phyloP scores from a whole-genome alignment of 64 coral and sea anemone genomes.

The Stichodactyla helianthus region DNA sequence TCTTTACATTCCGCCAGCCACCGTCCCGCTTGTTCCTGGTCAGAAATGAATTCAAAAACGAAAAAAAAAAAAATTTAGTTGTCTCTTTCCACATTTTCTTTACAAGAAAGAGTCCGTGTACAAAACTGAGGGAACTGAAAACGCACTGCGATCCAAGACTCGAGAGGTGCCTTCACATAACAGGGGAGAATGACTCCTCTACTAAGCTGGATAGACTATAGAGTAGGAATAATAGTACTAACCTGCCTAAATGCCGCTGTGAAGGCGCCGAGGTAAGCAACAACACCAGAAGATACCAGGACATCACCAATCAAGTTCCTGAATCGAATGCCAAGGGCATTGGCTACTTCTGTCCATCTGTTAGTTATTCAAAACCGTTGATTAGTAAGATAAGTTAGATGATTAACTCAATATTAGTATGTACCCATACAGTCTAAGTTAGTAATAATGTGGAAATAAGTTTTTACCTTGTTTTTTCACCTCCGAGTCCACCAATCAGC shows the following conservation, averaged over 20 bases:
- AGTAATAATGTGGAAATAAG: background rate
- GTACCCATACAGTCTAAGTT: background rate
- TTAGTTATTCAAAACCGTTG: background rate
- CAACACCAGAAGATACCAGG: constrained; percentile 88
- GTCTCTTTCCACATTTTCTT: no score
- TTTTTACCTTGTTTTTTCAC: constrained; percentile 90
- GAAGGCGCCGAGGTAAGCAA: constrained; percentile 90
- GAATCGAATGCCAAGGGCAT: constrained; percentile 86
- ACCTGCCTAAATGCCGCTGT: constrained; percentile 93
- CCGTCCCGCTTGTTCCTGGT: constrained; percentile 65
- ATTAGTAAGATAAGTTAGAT: no score
- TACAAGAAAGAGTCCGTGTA: no score
- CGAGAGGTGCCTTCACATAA: no score
- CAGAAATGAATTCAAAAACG: background rate
- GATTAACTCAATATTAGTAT: no score
- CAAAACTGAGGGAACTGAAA: no score
- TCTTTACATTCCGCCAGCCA: constrained; percentile 66
- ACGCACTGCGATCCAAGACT: no score
- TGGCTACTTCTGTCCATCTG: constrained; percentile 94
- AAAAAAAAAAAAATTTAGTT: background rate
- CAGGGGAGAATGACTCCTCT: no score
- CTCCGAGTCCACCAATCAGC: constrained; percentile 91
- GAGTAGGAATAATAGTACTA: background rate
- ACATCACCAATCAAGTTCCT: constrained; percentile 89
- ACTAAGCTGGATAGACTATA: no score